phyloP scores from a whole-genome alignment of 2,113 vertebrate species.

The Lamprologus lemairii region DNA sequence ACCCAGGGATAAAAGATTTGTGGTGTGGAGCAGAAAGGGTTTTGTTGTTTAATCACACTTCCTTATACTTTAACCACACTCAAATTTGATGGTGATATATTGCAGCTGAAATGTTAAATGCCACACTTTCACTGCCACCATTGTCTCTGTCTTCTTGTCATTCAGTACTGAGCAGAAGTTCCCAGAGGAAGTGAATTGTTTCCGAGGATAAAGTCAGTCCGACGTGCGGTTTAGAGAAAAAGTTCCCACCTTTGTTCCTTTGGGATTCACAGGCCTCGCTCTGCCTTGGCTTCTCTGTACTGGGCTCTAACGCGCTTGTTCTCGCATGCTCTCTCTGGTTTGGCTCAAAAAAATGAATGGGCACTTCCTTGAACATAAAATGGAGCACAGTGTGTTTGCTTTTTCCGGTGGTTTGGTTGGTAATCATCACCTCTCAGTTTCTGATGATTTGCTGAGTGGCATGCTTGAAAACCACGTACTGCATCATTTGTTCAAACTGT shows the following conservation, averaged over 20 bases:
- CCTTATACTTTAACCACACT: background rate
- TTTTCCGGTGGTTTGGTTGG: background rate
- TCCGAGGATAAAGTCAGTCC: background rate
- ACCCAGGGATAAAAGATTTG: background rate
- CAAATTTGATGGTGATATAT: background rate
- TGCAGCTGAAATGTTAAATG: background rate
- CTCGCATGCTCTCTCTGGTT: slow-evolving; percentile 4
- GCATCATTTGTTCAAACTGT: background rate
- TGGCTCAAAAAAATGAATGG: slow-evolving; percentile 12
- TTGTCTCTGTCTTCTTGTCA: slow-evolving; percentile 6
- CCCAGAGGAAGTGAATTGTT: slow-evolving; percentile 25
- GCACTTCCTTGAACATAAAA: background rate
- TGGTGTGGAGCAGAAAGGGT: background rate
- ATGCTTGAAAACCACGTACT: slow-evolving; percentile 5
- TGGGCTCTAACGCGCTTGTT: background rate
- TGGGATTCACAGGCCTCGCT: background rate
- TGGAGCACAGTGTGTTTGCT: background rate
- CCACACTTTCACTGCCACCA: background rate
- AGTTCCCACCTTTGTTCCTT: slow-evolving; percentile 39
- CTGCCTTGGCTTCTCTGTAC: background rate
- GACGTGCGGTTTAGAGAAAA: background rate
- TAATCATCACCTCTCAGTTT: slow-evolving; percentile 27
- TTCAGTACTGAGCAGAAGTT: background rate
- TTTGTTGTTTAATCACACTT: background rate
- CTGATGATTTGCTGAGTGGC: background rate